Evolutionary conservation across 2,113 vertebrate species (phyloP).

Genomic region (Oreochromis tanganicae): DNA sequence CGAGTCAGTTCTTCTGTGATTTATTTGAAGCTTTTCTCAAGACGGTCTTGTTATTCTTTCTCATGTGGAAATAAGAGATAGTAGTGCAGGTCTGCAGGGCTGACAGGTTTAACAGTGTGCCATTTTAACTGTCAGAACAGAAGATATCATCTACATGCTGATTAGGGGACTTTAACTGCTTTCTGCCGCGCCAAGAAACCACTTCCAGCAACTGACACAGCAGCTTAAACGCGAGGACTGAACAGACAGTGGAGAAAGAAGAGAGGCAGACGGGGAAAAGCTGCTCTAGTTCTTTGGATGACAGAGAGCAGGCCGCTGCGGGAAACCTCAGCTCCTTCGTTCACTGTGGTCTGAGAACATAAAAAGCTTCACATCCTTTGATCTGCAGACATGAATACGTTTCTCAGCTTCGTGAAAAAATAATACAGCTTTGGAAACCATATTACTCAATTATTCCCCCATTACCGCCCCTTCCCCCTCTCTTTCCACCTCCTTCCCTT

Average conservation of each 20-base stretch:
- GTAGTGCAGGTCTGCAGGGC: not conserved
- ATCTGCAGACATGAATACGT: conserved; percentile 60
- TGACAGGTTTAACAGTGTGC: not conserved
- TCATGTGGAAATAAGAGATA: not conserved
- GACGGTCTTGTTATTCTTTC: not conserved
- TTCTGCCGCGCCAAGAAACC: not conserved
- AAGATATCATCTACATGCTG: conserved; percentile 7
- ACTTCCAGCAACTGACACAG: conserved; percentile 20
- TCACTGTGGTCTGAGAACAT: conserved; percentile 59
- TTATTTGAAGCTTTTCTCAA: not conserved
- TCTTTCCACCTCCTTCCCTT: not conserved
- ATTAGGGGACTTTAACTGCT: conserved; percentile 10
- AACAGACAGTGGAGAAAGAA: not conserved
- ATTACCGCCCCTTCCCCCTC: not conserved
- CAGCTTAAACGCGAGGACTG: not conserved
- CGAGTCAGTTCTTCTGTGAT: not conserved
- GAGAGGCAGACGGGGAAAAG: not conserved
- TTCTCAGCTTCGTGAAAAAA: conserved; percentile 42
- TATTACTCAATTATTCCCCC: conserved; percentile 53
- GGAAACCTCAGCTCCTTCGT: conserved; percentile 57
- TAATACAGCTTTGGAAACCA: conserved; percentile 42
- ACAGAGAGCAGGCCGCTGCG: conserved; percentile 49
- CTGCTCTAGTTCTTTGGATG: conserved; percentile 27
- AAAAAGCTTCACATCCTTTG: conserved; percentile 61
- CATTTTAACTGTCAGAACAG: conserved; percentile 10